Percentiles rank a stretch among this genome's conserved stretches.
phyloP scores from a whole-genome alignment of 2,888 invertebrate genomes.

The Phaonia tiefii region DNA sequence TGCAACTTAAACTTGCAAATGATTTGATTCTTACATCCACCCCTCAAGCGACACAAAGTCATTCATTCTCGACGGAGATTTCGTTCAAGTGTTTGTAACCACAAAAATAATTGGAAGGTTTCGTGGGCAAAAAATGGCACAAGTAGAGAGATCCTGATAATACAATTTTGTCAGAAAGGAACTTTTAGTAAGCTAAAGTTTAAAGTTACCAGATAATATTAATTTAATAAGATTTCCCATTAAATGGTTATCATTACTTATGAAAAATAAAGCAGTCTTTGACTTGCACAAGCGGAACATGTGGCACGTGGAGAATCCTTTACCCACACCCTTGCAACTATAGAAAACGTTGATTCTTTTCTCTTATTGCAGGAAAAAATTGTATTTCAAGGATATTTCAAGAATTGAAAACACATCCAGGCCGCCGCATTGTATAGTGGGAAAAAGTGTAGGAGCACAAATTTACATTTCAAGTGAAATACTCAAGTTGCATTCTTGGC shows the following conservation, averaged over 20 bases:
- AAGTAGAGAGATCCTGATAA: too few relatives aligned
- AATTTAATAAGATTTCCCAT: slow-evolving; percentile 52
- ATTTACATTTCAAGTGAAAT: slow-evolving; percentile 24
- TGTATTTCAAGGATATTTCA: not conserved
- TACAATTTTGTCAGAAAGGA: not conserved
- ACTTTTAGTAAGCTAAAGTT: slow-evolving; percentile 31
- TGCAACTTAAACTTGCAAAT: slow-evolving; percentile 5
- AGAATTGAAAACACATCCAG: not conserved
- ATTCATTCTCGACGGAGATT: not conserved
- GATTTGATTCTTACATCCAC: not conserved
- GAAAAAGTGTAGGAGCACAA: not conserved
- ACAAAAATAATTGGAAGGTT: slow-evolving; percentile 52
- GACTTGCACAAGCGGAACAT: too few relatives aligned
- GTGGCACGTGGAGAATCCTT: not conserved
- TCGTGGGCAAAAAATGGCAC: not conserved
- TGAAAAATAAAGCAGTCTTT: too few relatives aligned
- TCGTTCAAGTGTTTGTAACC: slow-evolving; percentile 37
- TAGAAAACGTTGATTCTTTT: not conserved
- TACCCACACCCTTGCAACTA: not conserved
- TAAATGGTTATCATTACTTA: slow-evolving; percentile 22
- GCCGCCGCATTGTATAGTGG: too few relatives aligned
- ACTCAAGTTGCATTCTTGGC: not conserved
- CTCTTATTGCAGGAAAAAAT: too few relatives aligned
- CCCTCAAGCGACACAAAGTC: slow-evolving; percentile 14
- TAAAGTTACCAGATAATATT: slow-evolving; percentile 59